Evolutionary conservation across 2,797 vertebrate species (phyloP).

Genomic region (Meriones psammophilus): DNA sequence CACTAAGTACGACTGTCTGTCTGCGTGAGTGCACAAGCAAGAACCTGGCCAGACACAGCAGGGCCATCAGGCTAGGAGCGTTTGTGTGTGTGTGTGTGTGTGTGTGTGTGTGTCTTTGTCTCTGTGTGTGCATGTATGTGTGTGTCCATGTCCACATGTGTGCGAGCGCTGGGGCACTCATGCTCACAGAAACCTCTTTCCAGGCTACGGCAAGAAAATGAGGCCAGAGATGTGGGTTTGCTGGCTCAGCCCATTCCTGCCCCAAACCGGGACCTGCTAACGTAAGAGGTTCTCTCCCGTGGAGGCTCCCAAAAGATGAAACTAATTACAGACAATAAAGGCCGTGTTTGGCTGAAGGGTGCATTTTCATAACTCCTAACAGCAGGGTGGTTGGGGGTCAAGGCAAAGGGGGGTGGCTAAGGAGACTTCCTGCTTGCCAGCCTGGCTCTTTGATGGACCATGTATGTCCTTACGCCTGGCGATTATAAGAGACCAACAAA

Average conservation of each 20-base stretch:
- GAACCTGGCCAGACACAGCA: not conserved
- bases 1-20: not conserved
- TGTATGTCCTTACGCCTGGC: not conserved
- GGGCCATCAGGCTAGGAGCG: not conserved
- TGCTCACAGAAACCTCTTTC: not conserved
- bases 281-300: not conserved
- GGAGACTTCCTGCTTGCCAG: not conserved
- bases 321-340: constrained; percentile 49
- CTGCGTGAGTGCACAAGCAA: not conserved
- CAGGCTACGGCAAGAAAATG: not conserved
- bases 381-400: not conserved
- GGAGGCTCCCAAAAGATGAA: constrained; percentile 13
- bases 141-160: rapidly evolving
- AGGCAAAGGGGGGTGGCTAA: rapidly evolving
- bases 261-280: not conserved
- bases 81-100: too few relatives aligned
- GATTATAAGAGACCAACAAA: rapidly evolving
- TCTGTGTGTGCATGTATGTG: not conserved
- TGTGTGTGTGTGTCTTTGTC: not conserved
- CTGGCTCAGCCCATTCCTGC: not conserved
- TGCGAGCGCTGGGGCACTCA: not conserved
- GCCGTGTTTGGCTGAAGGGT: not conserved
- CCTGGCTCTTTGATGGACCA: rapidly evolving
- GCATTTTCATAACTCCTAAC: not conserved
- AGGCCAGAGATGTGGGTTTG: not conserved